A percentile compares a stretch with the other conserved stretches of the same genome.
Conservation (phyloP, 2,888 invertebrate genomes). For the Patella depressa region DNA sequence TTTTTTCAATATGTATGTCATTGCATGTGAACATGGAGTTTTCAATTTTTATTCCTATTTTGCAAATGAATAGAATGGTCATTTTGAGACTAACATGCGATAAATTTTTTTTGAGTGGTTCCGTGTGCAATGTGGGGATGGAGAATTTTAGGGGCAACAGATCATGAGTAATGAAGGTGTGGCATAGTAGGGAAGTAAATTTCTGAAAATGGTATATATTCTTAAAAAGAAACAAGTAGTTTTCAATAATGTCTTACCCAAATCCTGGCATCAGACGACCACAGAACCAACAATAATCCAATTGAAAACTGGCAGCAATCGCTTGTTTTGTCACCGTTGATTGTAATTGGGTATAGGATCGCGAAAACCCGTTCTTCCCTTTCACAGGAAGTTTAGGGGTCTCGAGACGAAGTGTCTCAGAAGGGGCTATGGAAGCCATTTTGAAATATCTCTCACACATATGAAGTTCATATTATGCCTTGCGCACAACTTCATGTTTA, state of each 20-base stretch:
- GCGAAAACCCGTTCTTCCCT: slow-evolving; percentile 38
- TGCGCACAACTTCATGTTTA: too few relatives aligned
- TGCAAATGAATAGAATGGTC: too few relatives aligned
- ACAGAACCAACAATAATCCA: slow-evolving; percentile 64
- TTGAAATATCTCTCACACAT: background rate
- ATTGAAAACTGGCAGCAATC: slow-evolving; percentile 56
- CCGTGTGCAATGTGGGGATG: too few relatives aligned
- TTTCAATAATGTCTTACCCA: slow-evolving; percentile 29
- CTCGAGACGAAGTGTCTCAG: background rate
- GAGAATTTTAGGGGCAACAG: too few relatives aligned
- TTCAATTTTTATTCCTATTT: too few relatives aligned
- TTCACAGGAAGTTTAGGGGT: slow-evolving; percentile 11
- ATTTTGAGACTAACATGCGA: too few relatives aligned
- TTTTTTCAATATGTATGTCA: too few relatives aligned
- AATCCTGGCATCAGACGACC: slow-evolving; percentile 58
- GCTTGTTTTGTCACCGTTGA: slow-evolving; percentile 42
- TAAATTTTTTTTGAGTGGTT: too few relatives aligned
- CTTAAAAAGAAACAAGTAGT: slow-evolving; percentile 4
- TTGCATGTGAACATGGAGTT: too few relatives aligned
- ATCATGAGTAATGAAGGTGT: too few relatives aligned
- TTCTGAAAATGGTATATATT: too few relatives aligned
- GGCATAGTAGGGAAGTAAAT: too few relatives aligned
- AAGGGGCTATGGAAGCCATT: slow-evolving; percentile 6
- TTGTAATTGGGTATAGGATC: slow-evolving; percentile 34
- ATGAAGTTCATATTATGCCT: background rate